Evolutionary conservation across 2,797 vertebrate species (phyloP), one percentile per base, ranked within the genome.

Genomic region (Fistularia commersonii): DNA sequence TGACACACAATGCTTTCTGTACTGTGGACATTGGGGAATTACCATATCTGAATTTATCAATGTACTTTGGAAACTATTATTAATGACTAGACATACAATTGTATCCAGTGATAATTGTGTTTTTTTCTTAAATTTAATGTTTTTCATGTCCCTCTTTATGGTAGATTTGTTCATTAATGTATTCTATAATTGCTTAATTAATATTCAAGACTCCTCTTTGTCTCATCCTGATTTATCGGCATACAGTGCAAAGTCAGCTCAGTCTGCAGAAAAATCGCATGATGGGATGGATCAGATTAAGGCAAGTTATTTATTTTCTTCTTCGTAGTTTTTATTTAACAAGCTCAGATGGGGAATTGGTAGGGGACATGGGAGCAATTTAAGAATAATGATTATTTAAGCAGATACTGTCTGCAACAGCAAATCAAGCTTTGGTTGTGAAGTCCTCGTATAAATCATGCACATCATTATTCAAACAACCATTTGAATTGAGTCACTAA

Each of bases 251-350:
- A 87, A 85, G 53, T 44, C 71, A 37, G 51, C 51, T 31, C 87
- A 80, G 75, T 57, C 68, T 14, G 15, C 44, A 52, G 64, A 73
- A 54, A 76, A 52, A 45, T 55, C 15, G 3, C 32, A 59, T 11
- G 73, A 74, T 60, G 54, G 46, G 6, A 80, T 80, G 14, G 38
- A 66, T 45, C 53, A 45, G 3, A 82, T 74, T 44, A 87, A 89
- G 89, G 90, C 90, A 81, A 65, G 37, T 45, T 5, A 6, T 4
- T 13, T 0, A 13, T 40, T 45, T 47, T 31, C 32, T 6, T 11
- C 32, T 13, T 23, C 42, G 12, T 5, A 38, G 7, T 13, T 5
- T 48, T 2, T 15, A 45, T n/a, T n/a, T 2, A 23, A 23, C 23
- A 23, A 23, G 23, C 2, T 23, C 23, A 23, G 23, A 23, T 23